Evolutionary conservation across 2,113 vertebrate species (phyloP), one percentile per base, ranked within the genome.

Genomic region (Lampris megalopsis): DNA sequence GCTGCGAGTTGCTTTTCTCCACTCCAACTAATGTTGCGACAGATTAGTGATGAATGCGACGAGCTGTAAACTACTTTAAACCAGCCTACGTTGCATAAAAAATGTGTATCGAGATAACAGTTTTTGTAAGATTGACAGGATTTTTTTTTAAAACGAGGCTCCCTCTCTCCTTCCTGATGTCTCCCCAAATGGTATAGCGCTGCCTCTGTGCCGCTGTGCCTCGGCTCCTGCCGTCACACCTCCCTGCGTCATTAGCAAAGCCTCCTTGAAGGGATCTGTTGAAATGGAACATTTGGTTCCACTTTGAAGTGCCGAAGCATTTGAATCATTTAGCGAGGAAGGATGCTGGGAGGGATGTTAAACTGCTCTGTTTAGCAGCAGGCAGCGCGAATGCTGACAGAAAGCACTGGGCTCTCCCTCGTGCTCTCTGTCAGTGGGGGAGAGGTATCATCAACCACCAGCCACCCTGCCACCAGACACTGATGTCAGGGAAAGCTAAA

Each of bases 221-320:
- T 52, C 35, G 3, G 60, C 69, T 65, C 75, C 77, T 63, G 63
- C 71, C 62, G 60, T 67, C 77, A 74, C 80, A 86, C 84, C 78
- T 88, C 80, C 70, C 60, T 69, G 68, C 79, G 86, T 90, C 88
- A 91, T 93, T 92, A 89, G 85, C 72, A 79, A 77, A 83, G 63
- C 73, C 79, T 87, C 82, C 91, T 91, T 83, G 69, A 83, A 89
- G 87, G 84, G 87, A 91, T 89, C 77, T 77, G 81, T 75, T 80
- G 77, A 89, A 92, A 91, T 79, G 59, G 82, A 91, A 92, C 91
- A 91, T 90, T 93, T 91, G 84, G 80, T 87, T 92, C 85, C 80
- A 80, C 88, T 92, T 91, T 92, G 89, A 94, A 87, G 90, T 83
- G 82, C 72, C 45, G 61, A 50, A 83, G 87, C 85, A 78, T 86